These are phyloP conservation scores for Clepsis dumicolana DNA, from an alignment of 2,888 invertebrate species.

Conservation along the genomic window DNA sequence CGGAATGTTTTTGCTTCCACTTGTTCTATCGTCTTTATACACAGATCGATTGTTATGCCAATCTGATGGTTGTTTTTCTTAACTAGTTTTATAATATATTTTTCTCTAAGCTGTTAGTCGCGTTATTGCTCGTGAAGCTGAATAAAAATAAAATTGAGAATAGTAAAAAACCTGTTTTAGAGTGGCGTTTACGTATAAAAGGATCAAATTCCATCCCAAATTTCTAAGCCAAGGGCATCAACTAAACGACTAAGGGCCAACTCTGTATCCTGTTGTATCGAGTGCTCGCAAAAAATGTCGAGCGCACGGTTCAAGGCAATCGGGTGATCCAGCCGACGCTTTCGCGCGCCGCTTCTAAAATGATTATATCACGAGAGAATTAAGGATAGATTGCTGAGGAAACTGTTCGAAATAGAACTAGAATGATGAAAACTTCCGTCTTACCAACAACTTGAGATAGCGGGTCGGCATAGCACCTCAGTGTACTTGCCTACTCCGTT, in stretches of 20 bases:
- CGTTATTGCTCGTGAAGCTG: not conserved
- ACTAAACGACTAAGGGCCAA: slow-evolving; percentile 70
- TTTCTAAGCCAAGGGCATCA: slow-evolving; percentile 72
- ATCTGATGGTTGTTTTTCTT: not conserved
- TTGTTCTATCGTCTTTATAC: not conserved
- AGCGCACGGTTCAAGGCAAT: slow-evolving; percentile 81
- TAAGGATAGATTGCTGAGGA: slow-evolving; percentile 1
- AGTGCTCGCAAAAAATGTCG: slow-evolving; percentile 79
- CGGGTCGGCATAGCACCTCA: too few relatives aligned
- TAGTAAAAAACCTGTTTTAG: not conserved
- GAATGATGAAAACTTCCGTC: not conserved
- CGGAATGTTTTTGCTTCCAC: not conserved
- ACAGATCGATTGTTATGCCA: not conserved
- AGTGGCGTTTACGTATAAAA: not conserved
- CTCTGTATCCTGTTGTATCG: slow-evolving; percentile 76
- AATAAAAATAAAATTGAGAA: not conserved
- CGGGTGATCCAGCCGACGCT: slow-evolving; percentile 69
- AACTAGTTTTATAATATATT: not conserved
- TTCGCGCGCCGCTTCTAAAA: slow-evolving; percentile 30
- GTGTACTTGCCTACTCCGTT: not conserved
- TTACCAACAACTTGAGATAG: not conserved
- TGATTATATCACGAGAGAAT: slow-evolving; percentile 23
- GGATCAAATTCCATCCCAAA: slow-evolving; percentile 47
- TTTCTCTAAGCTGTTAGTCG: not conserved
- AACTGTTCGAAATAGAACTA: not conserved